A percentile compares a stretch with the other conserved stretches of the same genome.
Evolutionary conservation across 1,140 invertebrate genomes (phyloP).

Genomic region (Zelostemma sp.): DNA sequence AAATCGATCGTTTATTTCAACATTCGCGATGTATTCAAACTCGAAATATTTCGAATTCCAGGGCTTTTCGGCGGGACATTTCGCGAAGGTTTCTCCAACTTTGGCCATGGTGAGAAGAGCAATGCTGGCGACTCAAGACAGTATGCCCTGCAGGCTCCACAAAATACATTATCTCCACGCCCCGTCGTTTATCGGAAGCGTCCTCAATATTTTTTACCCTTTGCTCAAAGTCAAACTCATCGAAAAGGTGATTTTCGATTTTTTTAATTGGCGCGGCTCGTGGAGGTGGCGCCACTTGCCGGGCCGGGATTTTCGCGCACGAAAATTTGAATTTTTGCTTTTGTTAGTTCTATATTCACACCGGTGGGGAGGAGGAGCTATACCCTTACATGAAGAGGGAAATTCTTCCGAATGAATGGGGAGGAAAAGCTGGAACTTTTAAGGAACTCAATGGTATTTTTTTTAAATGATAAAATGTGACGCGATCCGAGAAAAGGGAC

Average conservation of each 20-base stretch:
- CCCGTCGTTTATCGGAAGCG: slow-evolving; percentile 57
- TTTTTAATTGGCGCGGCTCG: not conserved
- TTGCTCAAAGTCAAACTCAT: slow-evolving; percentile 63
- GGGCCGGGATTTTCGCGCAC: not conserved
- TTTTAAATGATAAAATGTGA: not conserved
- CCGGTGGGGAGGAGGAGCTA: slow-evolving; percentile 57
- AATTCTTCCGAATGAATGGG: slow-evolving; percentile 69
- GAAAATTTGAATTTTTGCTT: not conserved
- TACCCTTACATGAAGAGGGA: slow-evolving; percentile 64
- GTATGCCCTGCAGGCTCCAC: slow-evolving; percentile 64
- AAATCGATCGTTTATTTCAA: not conserved
- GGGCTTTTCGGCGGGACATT: slow-evolving; percentile 61
- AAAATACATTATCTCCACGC: slow-evolving; percentile 62
- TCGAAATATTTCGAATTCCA: slow-evolving; percentile 23
- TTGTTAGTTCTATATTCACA: slow-evolving; percentile 56
- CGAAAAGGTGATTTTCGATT: slow-evolving; percentile 55
- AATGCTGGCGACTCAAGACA: slow-evolving; percentile 65
- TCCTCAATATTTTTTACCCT: slow-evolving; percentile 63
- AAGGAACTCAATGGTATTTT: slow-evolving; percentile 61
- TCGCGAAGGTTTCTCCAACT: slow-evolving; percentile 62
- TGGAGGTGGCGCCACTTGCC: not conserved
- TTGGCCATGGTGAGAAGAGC: slow-evolving; percentile 57
- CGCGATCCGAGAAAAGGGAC: no score
- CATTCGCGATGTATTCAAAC: not conserved
- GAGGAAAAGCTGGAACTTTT: slow-evolving; percentile 67